A percentile compares a stretch with the other conserved stretches of the same genome.
Conservation (phyloP, 2,797 vertebrate genomes). For the Heteromormyrus szaboi region DNA sequence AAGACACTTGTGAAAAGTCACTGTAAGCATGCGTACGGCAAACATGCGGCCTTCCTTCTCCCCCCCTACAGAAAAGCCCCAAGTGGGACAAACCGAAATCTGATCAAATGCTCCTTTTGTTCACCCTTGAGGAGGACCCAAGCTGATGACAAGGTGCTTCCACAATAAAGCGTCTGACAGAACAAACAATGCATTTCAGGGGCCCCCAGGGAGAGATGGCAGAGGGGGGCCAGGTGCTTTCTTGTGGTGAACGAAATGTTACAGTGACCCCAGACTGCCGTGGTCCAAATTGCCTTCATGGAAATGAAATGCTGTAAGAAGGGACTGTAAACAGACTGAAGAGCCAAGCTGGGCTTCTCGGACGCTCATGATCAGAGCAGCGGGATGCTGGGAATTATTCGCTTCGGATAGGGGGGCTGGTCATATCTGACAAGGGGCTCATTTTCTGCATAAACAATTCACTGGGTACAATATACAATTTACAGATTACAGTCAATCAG, state of each 20-base stretch:
- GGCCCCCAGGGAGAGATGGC: conserved; percentile 58
- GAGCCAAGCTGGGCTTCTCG: conserved; percentile 43
- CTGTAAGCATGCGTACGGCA: background rate
- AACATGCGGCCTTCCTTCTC: background rate
- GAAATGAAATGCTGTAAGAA: conserved; percentile 33
- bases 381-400: conserved; percentile 8
- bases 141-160: conserved; percentile 58
- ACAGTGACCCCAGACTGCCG: conserved; percentile 49
- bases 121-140: conserved; percentile 52
- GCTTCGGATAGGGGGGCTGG: background rate
- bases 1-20: background rate
- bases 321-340: conserved; percentile 51
- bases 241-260: conserved; percentile 71
- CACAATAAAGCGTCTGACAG: conserved; percentile 55
- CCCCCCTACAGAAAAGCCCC: background rate
- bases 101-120: conserved; percentile 50
- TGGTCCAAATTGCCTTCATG: conserved; percentile 54
- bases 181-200: conserved; percentile 61
- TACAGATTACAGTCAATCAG: background rate
- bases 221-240: conserved; percentile 67
- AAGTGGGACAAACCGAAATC: conserved; percentile 42
- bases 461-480: background rate
- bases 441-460: background rate
- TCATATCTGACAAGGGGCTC: background rate
- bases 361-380: conserved; percentile 43